A percentile compares a stretch with the other conserved stretches of the same genome.
Evolutionary conservation across 2,797 vertebrate species (phyloP).

Genomic region (Gadopsis marmoratus): DNA sequence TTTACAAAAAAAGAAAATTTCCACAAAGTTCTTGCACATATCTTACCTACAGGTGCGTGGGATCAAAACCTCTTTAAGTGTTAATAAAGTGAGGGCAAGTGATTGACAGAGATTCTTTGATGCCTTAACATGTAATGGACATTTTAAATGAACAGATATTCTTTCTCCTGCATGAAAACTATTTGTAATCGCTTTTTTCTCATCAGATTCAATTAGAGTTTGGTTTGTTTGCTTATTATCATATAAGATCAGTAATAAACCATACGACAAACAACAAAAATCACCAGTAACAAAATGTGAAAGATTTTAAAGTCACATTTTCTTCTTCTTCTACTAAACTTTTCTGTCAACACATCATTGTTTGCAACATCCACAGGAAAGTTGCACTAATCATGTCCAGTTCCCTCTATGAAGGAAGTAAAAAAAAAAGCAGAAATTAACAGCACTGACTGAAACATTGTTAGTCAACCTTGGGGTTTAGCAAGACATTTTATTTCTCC

Average conservation of each 20-base stretch:
- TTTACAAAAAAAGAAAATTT: background rate
- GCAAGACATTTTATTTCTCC: constrained; percentile 36
- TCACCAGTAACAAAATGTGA: too few relatives aligned
- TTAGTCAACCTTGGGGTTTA: constrained; percentile 38
- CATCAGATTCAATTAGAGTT: background rate
- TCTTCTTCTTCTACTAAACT: too few relatives aligned
- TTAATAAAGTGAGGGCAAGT: background rate
- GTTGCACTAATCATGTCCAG: background rate
- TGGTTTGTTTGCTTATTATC: background rate
- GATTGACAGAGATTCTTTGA: too few relatives aligned
- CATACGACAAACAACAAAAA: too few relatives aligned
- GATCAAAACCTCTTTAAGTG: too few relatives aligned
- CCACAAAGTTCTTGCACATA: background rate
- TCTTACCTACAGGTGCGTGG: background rate
- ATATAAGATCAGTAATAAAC: too few relatives aligned
- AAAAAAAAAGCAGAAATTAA: constrained; percentile 47
- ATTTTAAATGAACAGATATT: background rate
- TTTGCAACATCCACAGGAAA: background rate
- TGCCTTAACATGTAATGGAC: background rate
- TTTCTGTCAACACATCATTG: too few relatives aligned
- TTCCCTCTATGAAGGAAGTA: constrained; percentile 16
- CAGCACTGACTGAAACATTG: constrained; percentile 26
- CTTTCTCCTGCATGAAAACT: background rate
- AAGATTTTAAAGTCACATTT: background rate
- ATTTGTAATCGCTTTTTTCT: background rate